Conservation (phyloP, 53 echinoderm and acorn worm genomes). For the Actinopyga echinites region DNA sequence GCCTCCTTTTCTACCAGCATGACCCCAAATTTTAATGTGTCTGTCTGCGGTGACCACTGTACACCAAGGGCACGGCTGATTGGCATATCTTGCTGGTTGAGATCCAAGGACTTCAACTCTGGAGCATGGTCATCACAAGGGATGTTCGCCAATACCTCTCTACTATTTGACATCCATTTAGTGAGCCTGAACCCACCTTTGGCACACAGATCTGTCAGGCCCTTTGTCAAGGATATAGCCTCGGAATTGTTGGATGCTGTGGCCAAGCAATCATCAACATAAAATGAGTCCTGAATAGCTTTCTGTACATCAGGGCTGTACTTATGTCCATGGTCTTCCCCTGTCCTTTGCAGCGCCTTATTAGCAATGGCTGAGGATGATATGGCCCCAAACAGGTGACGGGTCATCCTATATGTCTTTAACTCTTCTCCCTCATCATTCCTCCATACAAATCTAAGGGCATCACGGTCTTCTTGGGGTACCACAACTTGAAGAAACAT, state of each 20-base stretch:
- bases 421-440: constrained; percentile 17
- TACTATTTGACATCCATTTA: constrained; percentile 42
- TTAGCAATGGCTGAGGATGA: constrained; percentile 22
- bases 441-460: constrained; percentile 53
- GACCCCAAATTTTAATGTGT: constrained; percentile 14
- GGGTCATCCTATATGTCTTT: constrained; percentile 22
- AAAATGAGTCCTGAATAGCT: background rate
- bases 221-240: background rate
- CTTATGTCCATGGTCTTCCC: background rate
- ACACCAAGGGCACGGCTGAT: constrained; percentile 23
- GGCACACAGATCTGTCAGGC: background rate
- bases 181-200: constrained; percentile 39
- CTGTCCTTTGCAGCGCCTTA: background rate
- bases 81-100: constrained; percentile 17
- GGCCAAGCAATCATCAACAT: constrained; percentile 14
- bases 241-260: background rate
- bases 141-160: background rate
- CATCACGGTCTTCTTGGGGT: constrained; percentile 51
- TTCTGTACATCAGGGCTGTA: background rate
- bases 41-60: constrained; percentile 36
- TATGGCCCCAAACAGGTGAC: constrained; percentile 13
- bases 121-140: constrained; percentile 20
- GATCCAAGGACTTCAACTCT: constrained; percentile 20
- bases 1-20: background rate
- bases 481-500: constrained; percentile 71